phyloP scores from a whole-genome alignment of 2,797 vertebrate genomes.

The Ispidina lecontei region DNA sequence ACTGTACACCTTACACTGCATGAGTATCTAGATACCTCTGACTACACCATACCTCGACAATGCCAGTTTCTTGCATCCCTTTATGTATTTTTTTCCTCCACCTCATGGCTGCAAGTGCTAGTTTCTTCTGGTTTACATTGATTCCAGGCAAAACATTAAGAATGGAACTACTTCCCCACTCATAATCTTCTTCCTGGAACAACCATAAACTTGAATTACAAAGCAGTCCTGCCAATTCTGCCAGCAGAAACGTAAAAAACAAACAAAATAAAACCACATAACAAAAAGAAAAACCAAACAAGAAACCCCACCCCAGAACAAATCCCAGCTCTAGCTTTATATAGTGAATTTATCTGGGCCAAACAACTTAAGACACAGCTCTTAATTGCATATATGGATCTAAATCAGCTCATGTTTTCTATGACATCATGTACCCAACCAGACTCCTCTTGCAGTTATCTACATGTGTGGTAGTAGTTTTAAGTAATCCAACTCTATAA shows the following conservation, averaged over 20 bases:
- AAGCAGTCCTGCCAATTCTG: background rate
- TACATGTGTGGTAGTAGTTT: too few relatives aligned
- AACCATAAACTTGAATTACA: background rate
- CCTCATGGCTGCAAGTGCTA: constrained; percentile 91
- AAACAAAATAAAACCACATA: background rate
- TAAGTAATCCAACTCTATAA: too few relatives aligned
- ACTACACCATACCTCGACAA: constrained; percentile 62
- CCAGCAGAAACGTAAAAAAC: background rate
- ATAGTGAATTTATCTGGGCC: background rate
- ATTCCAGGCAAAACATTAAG: constrained; percentile 88
- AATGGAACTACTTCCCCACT: constrained; percentile 93
- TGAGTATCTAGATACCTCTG: constrained; percentile 68
- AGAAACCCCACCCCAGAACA: background rate
- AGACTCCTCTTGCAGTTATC: background rate
- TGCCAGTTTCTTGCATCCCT: constrained; percentile 65
- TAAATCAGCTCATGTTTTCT: background rate
- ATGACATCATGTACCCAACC: background rate
- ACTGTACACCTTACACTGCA: background rate
- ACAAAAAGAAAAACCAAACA: background rate
- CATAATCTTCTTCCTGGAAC: constrained; percentile 93
- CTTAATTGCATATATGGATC: background rate
- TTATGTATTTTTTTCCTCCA: constrained; percentile 91
- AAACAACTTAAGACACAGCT: background rate
- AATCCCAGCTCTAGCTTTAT: background rate
- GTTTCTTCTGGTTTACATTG: constrained; percentile 87